Conservation (phyloP, 2,113 vertebrate genomes). For the Cyrtonyx montezumae region DNA sequence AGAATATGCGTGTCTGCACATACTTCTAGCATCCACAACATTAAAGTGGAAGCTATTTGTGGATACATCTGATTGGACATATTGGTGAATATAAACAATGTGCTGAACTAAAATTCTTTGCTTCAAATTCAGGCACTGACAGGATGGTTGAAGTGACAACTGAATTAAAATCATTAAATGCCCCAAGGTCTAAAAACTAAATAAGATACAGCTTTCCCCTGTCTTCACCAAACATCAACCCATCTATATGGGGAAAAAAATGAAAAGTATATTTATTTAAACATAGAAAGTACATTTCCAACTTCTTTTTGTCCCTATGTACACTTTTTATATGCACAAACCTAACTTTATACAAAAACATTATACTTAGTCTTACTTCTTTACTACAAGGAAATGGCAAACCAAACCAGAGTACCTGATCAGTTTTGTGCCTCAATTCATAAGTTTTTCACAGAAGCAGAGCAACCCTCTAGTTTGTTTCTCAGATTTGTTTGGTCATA, state of each 20-base stretch:
- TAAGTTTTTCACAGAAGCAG: not conserved
- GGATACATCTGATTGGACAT: not conserved
- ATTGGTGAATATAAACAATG: not conserved
- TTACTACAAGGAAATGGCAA: not conserved
- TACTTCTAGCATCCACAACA: not conserved
- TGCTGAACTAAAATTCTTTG: not conserved
- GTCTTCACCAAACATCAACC: not conserved
- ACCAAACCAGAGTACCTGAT: not conserved
- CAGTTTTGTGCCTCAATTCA: not conserved
- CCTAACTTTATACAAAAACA: not conserved
- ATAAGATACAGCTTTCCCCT: not conserved
- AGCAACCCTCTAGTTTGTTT: not conserved
- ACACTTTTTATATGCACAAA: not conserved
- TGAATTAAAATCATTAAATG: not conserved
- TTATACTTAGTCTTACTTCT: not conserved
- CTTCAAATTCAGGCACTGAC: not conserved
- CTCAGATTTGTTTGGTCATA: not conserved
- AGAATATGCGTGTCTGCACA: not conserved
- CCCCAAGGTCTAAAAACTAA: not conserved
- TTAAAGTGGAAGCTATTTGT: not conserved
- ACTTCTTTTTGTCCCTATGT: not conserved
- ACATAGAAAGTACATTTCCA: not conserved
- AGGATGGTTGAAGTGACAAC: not conserved
- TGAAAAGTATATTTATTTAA: not conserved
- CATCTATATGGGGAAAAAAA: not conserved